These are phyloP conservation scores for Polyergus mexicanus DNA, from an alignment of 1,140 invertebrate genomes.

Conservation along the genomic window DNA sequence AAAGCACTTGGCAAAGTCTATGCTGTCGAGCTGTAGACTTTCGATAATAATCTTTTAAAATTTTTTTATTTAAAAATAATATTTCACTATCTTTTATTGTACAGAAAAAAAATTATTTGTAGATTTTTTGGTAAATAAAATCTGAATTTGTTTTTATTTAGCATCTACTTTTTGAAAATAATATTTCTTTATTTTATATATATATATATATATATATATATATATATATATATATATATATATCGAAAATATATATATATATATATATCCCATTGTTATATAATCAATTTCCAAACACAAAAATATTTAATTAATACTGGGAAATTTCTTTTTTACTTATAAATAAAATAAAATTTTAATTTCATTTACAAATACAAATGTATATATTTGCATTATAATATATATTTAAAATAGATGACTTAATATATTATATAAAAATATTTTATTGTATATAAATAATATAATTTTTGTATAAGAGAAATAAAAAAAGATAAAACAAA, in stretches of 20 bases:
- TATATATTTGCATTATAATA: neutral
- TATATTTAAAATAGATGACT: neutral
- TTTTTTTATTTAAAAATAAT: neutral
- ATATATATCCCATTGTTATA: slow-evolving; percentile 3
- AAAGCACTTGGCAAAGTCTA: neutral
- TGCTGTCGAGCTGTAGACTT: neutral
- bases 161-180: neutral
- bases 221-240: neutral
- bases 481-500: neutral
- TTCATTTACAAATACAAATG: neutral
- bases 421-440: neutral
- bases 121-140: neutral
- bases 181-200: neutral
- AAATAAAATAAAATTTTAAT: slow-evolving; percentile 4
- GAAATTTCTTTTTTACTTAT: neutral
- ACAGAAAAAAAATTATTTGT: neutral
- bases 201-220: no score
- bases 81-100: neutral
- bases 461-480: slow-evolving; percentile 2
- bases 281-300: slow-evolving; percentile 2
- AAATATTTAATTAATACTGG: neutral
- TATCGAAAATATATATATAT: neutral
- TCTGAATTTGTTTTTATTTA: neutral
- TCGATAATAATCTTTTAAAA: neutral
- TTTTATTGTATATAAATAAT: neutral